Conservation (phyloP, 2,113 vertebrate species). For the Elgaria multicarinata region DNA sequence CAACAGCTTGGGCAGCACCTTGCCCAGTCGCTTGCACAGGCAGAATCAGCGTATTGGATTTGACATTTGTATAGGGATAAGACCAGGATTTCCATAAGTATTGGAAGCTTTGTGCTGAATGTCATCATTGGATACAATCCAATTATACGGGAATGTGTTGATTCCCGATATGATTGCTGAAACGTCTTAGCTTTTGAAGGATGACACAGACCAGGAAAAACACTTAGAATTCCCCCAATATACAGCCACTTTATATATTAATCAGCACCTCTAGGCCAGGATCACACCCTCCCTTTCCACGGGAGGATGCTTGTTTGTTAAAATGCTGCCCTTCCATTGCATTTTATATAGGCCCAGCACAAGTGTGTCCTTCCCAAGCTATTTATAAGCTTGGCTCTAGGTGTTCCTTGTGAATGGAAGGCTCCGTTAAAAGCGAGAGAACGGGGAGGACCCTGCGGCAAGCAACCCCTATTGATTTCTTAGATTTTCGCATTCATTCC, state of each 20-base stretch:
- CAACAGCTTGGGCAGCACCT: too few species aligned
- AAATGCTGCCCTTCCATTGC: neutral
- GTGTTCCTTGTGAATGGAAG: neutral
- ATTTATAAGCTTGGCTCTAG: neutral
- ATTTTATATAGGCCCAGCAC: neutral
- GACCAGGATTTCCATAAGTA: too few species aligned
- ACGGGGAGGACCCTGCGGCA: neutral
- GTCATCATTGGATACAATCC: too few species aligned
- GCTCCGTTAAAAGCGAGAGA: neutral
- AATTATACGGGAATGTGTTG: neutral
- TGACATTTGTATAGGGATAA: too few species aligned
- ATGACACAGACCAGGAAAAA: neutral
- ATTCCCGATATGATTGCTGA: conserved; percentile 1
- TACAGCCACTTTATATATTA: accelerated
- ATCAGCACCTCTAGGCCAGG: neutral
- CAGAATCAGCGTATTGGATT: too few species aligned
- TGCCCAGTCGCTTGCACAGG: too few species aligned
- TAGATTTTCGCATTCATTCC: neutral
- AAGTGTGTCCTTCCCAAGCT: neutral
- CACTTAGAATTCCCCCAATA: conserved; percentile 12
- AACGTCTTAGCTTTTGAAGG: neutral
- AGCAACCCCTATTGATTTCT: neutral
- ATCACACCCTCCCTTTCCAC: neutral
- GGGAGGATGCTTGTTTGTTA: neutral
- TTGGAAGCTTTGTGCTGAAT: too few species aligned